These are phyloP conservation scores for Acrocephalus kingi DNA, from an alignment of 2,113 vertebrate genomes.

Conservation along the genomic window DNA sequence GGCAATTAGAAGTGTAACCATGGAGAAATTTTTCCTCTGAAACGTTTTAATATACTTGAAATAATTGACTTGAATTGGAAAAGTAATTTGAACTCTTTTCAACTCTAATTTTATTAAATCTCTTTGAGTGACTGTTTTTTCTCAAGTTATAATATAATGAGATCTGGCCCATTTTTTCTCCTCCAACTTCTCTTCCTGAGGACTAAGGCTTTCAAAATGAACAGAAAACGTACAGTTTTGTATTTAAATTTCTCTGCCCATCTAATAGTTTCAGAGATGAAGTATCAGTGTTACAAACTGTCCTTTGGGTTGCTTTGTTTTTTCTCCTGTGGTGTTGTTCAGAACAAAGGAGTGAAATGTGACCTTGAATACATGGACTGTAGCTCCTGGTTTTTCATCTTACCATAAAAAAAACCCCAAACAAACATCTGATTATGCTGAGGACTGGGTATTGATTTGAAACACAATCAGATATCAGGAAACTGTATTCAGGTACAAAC, in stretches of 20 bases:
- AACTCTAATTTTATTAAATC: constrained; percentile 75
- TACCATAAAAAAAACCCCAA: background rate
- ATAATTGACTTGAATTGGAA: constrained; percentile 73
- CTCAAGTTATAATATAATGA: constrained; percentile 59
- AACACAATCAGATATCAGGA: constrained; percentile 69
- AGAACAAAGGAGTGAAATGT: constrained; percentile 53
- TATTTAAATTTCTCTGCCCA: constrained; percentile 55
- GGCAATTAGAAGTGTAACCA: constrained; percentile 70
- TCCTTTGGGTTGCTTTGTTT: constrained; percentile 61
- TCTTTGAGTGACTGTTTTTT: constrained; percentile 65
- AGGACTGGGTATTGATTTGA: constrained; percentile 64
- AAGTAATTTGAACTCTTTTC: constrained; percentile 74
- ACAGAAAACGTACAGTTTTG: constrained; percentile 33
- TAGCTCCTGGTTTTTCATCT: constrained; percentile 61
- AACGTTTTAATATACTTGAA: constrained; percentile 80
- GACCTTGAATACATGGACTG: constrained; percentile 41
- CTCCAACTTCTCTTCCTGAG: constrained; percentile 33
- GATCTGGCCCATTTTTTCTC: constrained; percentile 51
- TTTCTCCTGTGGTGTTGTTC: constrained; percentile 56
- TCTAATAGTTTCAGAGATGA: constrained; percentile 50
- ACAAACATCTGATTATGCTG: constrained; percentile 39
- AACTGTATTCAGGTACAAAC: constrained; percentile 75
- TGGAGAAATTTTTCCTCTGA: constrained; percentile 75
- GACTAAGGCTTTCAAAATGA: constrained; percentile 70
- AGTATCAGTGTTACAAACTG: constrained; percentile 72